Conservation (phyloP, 2,888 invertebrate genomes). For the Camptogramma bilineatum region DNA sequence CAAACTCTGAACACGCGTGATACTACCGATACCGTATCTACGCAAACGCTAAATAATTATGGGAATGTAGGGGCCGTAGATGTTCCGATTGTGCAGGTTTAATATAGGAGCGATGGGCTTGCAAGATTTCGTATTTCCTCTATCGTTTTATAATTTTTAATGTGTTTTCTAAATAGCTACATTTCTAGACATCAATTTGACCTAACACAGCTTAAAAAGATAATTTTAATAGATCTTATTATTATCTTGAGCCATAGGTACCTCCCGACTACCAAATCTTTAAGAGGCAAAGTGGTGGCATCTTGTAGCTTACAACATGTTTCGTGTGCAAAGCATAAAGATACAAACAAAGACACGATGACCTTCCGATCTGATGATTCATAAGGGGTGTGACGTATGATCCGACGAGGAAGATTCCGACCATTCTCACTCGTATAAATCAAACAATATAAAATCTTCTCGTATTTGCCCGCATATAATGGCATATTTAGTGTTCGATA, state of each 20-base stretch:
- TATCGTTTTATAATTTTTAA: slow-evolving; percentile 1
- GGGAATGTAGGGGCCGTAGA: slow-evolving; percentile 27
- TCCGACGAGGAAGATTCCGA: slow-evolving; percentile 44
- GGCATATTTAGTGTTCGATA: slow-evolving; percentile 84
- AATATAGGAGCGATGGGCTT: slow-evolving; percentile 37
- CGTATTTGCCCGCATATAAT: slow-evolving; percentile 82
- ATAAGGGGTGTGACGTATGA: slow-evolving; percentile 19
- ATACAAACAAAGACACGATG: slow-evolving; percentile 6
- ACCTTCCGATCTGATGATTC: slow-evolving; percentile 23
- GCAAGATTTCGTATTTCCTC: not conserved
- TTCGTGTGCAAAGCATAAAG: not conserved
- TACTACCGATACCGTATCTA: slow-evolving; percentile 66
- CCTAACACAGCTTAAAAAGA: not conserved
- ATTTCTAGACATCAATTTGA: not conserved
- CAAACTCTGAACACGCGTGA: slow-evolving; percentile 74
- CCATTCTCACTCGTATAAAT: slow-evolving; percentile 73
- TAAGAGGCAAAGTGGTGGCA: not conserved
- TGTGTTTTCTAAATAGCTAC: not conserved
- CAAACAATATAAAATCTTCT: slow-evolving; percentile 59
- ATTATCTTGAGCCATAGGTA: no score
- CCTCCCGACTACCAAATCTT: not conserved
- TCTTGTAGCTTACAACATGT: not conserved
- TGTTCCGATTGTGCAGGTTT: slow-evolving; percentile 39
- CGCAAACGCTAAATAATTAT: slow-evolving; percentile 63
- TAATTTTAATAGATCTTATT: no score